Evolutionary conservation across 2,113 vertebrate genomes (phyloP), one percentile per base, ranked within the genome.

Genomic region (Astatotilapia flaviijosephi): DNA sequence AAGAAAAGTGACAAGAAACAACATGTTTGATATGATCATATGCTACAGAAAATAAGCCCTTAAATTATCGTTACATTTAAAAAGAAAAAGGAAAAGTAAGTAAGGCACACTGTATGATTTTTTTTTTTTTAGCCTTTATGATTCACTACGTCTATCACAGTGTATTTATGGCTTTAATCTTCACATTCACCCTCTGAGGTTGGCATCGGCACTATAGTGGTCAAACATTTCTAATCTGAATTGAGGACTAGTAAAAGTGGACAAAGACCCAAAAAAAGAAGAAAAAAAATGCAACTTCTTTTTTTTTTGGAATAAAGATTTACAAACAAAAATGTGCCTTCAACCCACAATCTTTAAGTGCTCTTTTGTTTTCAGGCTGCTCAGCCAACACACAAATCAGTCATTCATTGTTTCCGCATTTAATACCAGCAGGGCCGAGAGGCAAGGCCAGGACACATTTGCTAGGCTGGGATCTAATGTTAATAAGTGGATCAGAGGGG

Each of bases 101-200:
- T 87, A 70, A 93, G 93, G 94, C 93, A 94, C 92, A 88, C 91
- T 91, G 49, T 92, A 49, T 94, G 35, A 12, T 8, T 49, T 45
- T 47, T 70, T 47, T 70, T 28, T 17, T 19, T 80, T 86, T 92
- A 92, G 91, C 85, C 91, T 93, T 89, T 91, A 87, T 94, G 89
- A 94, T 92, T 93, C 87, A 95, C 93, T 93, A 92, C 80, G 83
- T 94, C 86, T 92, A 93, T 97, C 96, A 96, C 96, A 96, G 96
- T 97, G 96, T 96, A 96, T 96, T 94, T 90, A 95, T 96, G 95
- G 96, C 95, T 96, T 96, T 93, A 93, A 91, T 93, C 95, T 97
- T 97, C 96, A 97, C 96, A 97, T 97, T 97, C 94, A 96, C 96
- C 95, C 94, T 91, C 94, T 96, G 95, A 96, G 96, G 96, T 96